Evolutionary conservation across 2,113 vertebrate genomes (phyloP), one percentile per base, ranked within the genome.

Genomic region (Coreoperca whiteheadi): DNA sequence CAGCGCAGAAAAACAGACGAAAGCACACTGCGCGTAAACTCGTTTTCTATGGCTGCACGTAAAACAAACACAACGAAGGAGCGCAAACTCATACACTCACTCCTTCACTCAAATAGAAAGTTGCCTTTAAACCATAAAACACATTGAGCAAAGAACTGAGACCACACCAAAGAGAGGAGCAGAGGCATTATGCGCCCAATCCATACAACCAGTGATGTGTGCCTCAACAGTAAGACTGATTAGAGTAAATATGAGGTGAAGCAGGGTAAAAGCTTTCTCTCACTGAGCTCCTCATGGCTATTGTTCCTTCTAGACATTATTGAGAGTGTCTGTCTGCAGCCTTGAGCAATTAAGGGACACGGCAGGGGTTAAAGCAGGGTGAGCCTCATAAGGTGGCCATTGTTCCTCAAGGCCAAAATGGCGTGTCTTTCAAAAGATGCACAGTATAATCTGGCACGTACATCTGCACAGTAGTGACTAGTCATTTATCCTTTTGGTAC

Each of bases 211-310:
- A 32, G 59, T 2, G 25, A 66, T 60, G 71, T 89, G 82, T 59
- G 66, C 77, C 84, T 64, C 50, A 87, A 92, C 83, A 91, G 84
- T 86, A 70, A 46, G 32, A 41, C 77, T 94, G 91, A 93, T 95
- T 91, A 81, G 74, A 83, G 74, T 87, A 89, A 94, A 91, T 91
- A 89, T 48, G 78, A 88, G 91, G 88, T 90, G 71, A 75, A 66
- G 28, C n/a, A 66, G 74, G 77, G 79, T 83, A 73, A 93, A 87
- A 79, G 69, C 77, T 90, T 89, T 72, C 73, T 30, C 56, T 83
- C 48, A 79, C 71, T 37, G 61, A 75, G 74, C 74, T 89, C 81
- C 54, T 89, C 73, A 73, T 88, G 61, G 50, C 87, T 64, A 88
- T 90, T 93, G 91, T 94, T 75, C 50, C 64, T 56, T 56, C 72